Evolutionary conservation across 2,113 vertebrate species (phyloP), one percentile per base, ranked within the genome.

Genomic region (Hippocampus abdominalis): DNA sequence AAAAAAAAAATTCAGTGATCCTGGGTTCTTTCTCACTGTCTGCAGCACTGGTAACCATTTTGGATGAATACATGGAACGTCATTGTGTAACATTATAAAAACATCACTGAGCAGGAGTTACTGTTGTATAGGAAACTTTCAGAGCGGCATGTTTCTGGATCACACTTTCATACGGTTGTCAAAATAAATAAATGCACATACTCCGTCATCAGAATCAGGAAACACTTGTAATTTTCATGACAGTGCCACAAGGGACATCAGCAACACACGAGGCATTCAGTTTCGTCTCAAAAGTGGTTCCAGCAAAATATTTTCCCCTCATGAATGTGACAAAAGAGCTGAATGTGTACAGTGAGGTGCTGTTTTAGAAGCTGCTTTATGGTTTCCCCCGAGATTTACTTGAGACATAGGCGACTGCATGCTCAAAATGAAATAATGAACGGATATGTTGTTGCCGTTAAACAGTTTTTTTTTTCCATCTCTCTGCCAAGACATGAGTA

Each of bases 241-340:
- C 23, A 4, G 61, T 59, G 75, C 76, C 82, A 73, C 29, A 0
- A 25, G 86, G 72, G 74, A 76, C 64, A 51, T 40, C 1, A 64
- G 59, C 79, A 83, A 86, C 79, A 84, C 84, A 74, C 72, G 42
- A 54, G 65, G 70, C 82, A 83, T 86, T 87, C 83, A 88, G 73
- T 42, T 6, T 44, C 67, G 70, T 18, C 67, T 68, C 51, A 20
- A 69, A 59, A 72, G 51, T 48, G 36, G 62, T 39, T 46, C 60
- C 48, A 71, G 60, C 78, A 78, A 83, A 79, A 79, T 62, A 74
- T 73, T 83, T 81, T 73, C 77, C 81, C 53, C 75, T 56, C 64
- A 79, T 88, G 72, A 87, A 89, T 77, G 76, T 81, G 76, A 87
- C 84, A 86, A 83, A 74, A 80, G 83, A 83, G 81, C 80, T 75